Conservation (phyloP, 2,888 invertebrate species). For the Eupithecia inturbata region DNA sequence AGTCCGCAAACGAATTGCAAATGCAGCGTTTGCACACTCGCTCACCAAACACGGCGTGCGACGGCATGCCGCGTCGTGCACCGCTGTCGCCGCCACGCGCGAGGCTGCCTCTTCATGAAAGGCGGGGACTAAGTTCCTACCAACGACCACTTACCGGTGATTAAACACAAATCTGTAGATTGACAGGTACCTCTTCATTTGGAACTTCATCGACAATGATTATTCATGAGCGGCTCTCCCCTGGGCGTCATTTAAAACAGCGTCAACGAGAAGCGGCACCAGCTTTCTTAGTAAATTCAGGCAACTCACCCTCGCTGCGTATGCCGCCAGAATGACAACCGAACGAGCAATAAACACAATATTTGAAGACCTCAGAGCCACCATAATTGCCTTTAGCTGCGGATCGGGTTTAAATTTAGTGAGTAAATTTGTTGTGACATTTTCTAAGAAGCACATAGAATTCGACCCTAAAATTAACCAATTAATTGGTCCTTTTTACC, state of each 20-base stretch:
- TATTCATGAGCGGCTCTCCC: not conserved
- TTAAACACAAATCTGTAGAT: not conserved
- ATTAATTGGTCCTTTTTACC: not conserved
- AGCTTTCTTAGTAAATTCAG: conserved; percentile 10
- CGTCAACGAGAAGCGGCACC: conserved; percentile 4
- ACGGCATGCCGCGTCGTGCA: conserved; percentile 37
- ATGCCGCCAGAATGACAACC: conserved; percentile 58
- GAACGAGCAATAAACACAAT: conserved; percentile 44
- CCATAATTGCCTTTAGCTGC: conserved; percentile 36
- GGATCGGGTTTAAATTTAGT: conserved; percentile 28
- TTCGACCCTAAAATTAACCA: not conserved
- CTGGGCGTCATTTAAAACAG: not conserved
- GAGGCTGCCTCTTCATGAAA: conserved; percentile 8
- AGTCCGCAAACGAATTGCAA: conserved; percentile 74
- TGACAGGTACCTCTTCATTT: conserved; percentile 2
- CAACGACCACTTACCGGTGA: not conserved
- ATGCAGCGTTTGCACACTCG: conserved; percentile 71
- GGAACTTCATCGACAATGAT: not conserved
- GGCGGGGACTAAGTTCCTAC: conserved; percentile 5
- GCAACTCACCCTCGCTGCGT: conserved; percentile 38
- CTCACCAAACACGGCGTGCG: conserved; percentile 63
- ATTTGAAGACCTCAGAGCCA: conserved; percentile 39
- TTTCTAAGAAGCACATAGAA: conserved; percentile 29
- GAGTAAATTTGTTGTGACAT: conserved; percentile 33
- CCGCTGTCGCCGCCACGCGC: conserved; percentile 37